These are phyloP conservation scores for Kryptolebias marmoratus DNA, from an alignment of 2,113 vertebrate genomes.

Conservation along the genomic window DNA sequence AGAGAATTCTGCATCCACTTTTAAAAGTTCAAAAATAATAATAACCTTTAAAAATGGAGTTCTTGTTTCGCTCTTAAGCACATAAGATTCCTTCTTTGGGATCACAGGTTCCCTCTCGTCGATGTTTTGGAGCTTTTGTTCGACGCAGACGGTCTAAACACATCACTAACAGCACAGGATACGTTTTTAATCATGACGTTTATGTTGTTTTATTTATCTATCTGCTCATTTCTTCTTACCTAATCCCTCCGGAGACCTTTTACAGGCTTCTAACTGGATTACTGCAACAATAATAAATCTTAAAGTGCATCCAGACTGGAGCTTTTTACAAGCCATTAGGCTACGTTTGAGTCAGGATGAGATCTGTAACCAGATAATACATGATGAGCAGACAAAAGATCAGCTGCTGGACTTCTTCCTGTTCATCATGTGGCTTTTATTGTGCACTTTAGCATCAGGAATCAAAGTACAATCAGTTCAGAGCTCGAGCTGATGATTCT, in stretches of 20 bases:
- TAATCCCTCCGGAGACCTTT: conserved; percentile 23
- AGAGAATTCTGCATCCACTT: conserved; percentile 24
- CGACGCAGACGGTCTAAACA: background rate
- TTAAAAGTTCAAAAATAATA: conserved; percentile 13
- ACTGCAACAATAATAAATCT: conserved; percentile 22
- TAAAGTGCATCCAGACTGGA: conserved; percentile 28
- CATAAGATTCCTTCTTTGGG: background rate
- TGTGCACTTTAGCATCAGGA: conserved; percentile 1
- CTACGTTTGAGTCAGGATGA: conserved; percentile 30
- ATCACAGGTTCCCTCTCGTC: background rate
- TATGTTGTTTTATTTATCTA: background rate
- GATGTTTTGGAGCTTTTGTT: background rate
- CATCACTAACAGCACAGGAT: background rate
- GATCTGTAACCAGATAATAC: conserved; percentile 38
- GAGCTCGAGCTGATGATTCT: conserved; percentile 6
- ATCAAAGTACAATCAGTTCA: conserved; percentile 5
- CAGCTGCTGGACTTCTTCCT: conserved; percentile 15
- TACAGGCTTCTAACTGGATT: conserved; percentile 19
- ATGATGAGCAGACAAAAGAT: conserved; percentile 37
- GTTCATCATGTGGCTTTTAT: conserved; percentile 34
- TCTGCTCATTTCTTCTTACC: background rate
- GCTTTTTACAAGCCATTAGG: conserved; percentile 33
- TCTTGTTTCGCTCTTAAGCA: no score
- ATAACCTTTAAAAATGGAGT: conserved; percentile 1
- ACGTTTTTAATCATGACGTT: background rate